Percentiles rank a stretch among this genome's conserved stretches.
Conservation (phyloP, 2,888 invertebrate genomes). For the Hirudinaria manillensis region DNA sequence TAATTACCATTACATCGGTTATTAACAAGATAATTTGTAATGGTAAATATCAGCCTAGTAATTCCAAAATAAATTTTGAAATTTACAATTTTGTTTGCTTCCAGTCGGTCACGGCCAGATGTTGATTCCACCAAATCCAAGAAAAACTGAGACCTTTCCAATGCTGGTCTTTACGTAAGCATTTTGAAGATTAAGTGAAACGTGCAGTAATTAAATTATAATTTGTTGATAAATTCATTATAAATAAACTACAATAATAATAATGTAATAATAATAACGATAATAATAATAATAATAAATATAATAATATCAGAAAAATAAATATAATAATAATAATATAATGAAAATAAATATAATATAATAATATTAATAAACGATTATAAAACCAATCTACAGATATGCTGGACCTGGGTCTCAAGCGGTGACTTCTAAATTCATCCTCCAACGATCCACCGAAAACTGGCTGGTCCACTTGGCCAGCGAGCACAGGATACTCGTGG, state of each 20-base stretch:
- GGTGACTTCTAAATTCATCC: conserved; percentile 77
- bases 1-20: too few species aligned
- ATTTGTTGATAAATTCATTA: too few species aligned
- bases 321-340: too few species aligned
- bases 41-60: too few species aligned
- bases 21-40: conserved; percentile 1
- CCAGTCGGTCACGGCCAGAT: conserved; percentile 19
- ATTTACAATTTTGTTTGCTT: not conserved
- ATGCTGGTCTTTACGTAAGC: conserved; percentile 33
- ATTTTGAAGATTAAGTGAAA: not conserved
- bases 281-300: too few species aligned
- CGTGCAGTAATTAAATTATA: too few species aligned
- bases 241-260: too few species aligned
- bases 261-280: too few species aligned
- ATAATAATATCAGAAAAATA: too few species aligned
- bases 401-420: conserved; percentile 87
- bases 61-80: too few species aligned
- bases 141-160: conserved; percentile 22
- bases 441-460: conserved; percentile 58
- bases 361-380: too few species aligned
- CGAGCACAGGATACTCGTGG: conserved; percentile 77
- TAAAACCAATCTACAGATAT: conserved; percentile 63
- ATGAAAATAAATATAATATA: too few species aligned
- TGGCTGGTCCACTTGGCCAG: conserved; percentile 84
- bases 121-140: conserved; percentile 29